These are phyloP conservation scores for Mesocricetus auratus DNA, from an alignment of 2,113 vertebrate species.

Conservation along the genomic window DNA sequence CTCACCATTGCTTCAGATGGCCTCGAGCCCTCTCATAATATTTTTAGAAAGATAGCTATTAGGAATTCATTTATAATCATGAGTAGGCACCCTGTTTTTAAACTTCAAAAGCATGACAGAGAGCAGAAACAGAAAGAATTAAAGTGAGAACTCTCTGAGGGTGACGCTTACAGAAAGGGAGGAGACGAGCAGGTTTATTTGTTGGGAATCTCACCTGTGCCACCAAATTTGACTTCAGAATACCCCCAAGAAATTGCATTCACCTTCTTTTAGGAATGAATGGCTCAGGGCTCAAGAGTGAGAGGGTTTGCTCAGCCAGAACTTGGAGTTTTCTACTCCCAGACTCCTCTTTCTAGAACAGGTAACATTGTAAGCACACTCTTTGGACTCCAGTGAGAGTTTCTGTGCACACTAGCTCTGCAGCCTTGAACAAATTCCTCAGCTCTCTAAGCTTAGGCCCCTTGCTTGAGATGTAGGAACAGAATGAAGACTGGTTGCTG, in stretches of 20 bases:
- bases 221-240: constrained; percentile 1
- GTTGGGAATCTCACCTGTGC: neutral
- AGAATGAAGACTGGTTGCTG: neutral
- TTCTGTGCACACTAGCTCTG: neutral
- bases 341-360: neutral
- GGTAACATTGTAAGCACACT: neutral
- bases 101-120: neutral
- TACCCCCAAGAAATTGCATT: neutral
- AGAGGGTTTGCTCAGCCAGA: neutral
- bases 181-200: neutral
- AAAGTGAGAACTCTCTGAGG: neutral
- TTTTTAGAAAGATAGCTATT: neutral
- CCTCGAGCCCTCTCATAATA: neutral
- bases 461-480: neutral
- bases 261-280: neutral
- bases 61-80: neutral
- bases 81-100: neutral
- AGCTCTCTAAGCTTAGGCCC: neutral
- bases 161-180: fast-evolving
- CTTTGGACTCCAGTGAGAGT: neutral
- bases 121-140: neutral
- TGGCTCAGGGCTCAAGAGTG: neutral
- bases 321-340: neutral
- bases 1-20: fast-evolving
- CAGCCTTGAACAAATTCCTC: neutral